phyloP scores from a whole-genome alignment of 2,113 vertebrate genomes.

The Eidolon helvum region DNA sequence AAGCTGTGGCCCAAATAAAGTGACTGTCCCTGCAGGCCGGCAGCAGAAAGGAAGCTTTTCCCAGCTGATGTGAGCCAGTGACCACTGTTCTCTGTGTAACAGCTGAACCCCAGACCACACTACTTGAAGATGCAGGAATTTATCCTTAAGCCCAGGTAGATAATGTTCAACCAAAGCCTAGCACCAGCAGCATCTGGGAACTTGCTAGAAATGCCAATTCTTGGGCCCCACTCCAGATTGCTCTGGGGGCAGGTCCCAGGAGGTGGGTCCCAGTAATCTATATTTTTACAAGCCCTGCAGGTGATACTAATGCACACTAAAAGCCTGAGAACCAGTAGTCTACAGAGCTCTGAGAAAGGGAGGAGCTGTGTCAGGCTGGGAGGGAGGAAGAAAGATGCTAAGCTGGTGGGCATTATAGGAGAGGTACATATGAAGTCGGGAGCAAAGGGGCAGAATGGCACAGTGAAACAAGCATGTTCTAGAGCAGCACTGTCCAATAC shows the following conservation, averaged over 20 bases:
- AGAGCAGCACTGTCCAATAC: not conserved
- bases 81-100: not conserved
- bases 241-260: not conserved
- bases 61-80: not conserved
- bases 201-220: not conserved
- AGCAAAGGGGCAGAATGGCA: not conserved
- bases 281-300: not conserved
- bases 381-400: not conserved
- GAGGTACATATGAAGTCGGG: not conserved
- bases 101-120: not conserved
- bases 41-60: slow-evolving; percentile 23
- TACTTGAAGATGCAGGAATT: not conserved
- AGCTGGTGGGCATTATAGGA: not conserved
- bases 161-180: not conserved
- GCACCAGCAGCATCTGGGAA: not conserved
- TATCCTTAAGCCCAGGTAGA: not conserved
- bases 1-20: slow-evolving; percentile 70
- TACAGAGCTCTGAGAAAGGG: not conserved
- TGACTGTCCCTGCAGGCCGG: not conserved
- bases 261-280: not conserved
- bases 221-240: not conserved
- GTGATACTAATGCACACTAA: not conserved
- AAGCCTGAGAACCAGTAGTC: not conserved
- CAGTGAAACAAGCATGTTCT: not conserved
- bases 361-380: not conserved